phyloP scores from a whole-genome alignment of 2,888 invertebrate genomes.

The Amblyjoppa fuscipennis region DNA sequence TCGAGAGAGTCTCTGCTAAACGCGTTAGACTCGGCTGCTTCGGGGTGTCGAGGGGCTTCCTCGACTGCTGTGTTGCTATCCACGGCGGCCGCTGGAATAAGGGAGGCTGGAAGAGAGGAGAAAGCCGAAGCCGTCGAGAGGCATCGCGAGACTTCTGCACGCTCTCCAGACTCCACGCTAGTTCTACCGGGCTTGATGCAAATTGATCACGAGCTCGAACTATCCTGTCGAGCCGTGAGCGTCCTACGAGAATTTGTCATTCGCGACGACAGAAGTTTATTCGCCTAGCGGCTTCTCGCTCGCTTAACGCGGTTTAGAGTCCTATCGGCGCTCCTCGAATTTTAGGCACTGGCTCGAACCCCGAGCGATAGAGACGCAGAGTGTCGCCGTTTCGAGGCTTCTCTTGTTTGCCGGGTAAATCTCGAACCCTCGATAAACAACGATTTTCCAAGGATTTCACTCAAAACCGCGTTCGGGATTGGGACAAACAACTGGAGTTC shows the following conservation, averaged over 20 bases:
- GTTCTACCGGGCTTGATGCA: constrained; percentile 79
- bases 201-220: constrained; percentile 82
- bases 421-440: constrained; percentile 69
- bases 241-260: constrained; percentile 78
- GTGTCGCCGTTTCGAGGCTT: constrained; percentile 80
- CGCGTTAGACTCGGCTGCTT: constrained; percentile 83
- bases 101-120: constrained; percentile 38
- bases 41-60: constrained; percentile 66
- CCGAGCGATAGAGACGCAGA: constrained; percentile 21
- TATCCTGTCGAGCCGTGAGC: constrained; percentile 71
- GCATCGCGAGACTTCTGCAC: constrained; percentile 61
- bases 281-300: constrained; percentile 66
- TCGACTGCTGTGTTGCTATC: constrained; percentile 36
- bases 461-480: too few relatives aligned
- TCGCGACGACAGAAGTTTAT: constrained; percentile 78
- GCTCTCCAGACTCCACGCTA: constrained; percentile 64
- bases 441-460: not conserved
- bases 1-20: constrained; percentile 84
- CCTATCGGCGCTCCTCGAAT: constrained; percentile 15
- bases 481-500: not conserved
- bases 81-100: constrained; percentile 28
- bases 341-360: constrained; percentile 31
- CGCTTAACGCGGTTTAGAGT: not conserved
- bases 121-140: constrained; percentile 65
- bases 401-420: constrained; percentile 73